Evolutionary conservation across 2,888 invertebrate species (phyloP).

Genomic region (Tetheella fluctuosa): DNA sequence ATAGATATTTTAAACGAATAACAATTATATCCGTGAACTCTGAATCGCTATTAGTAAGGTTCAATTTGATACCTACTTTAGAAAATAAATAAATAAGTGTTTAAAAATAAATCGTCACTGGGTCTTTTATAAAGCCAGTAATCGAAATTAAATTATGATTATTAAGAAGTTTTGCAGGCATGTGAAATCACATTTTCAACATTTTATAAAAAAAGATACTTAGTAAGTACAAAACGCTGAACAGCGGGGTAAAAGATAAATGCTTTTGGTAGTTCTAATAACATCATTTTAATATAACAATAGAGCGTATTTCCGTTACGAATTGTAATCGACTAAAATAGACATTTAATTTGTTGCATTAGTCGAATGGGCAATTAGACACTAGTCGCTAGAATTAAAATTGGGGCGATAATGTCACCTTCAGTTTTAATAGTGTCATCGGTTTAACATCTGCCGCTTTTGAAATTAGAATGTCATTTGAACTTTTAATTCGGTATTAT

Average conservation of each 20-base stretch:
- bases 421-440: constrained; percentile 16
- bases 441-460: constrained; percentile 18
- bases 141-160: constrained; percentile 25
- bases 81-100: constrained; percentile 16
- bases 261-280: background rate
- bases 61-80: constrained; percentile 24
- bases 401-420: constrained; percentile 40
- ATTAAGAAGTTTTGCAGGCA: background rate
- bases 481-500: constrained; percentile 17
- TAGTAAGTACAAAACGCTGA: background rate
- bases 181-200: background rate
- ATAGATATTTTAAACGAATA: constrained; percentile 49
- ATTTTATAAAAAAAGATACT: background rate
- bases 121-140: constrained; percentile 30
- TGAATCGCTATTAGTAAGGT: constrained; percentile 29
- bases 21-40: constrained; percentile 30
- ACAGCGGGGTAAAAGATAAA: background rate
- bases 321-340: constrained; percentile 35
- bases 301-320: constrained; percentile 39
- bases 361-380: constrained; percentile 54
- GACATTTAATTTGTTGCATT: constrained; percentile 54
- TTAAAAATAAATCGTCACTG: constrained; percentile 38
- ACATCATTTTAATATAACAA: constrained; percentile 25
- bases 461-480: constrained; percentile 11
- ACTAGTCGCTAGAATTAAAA: constrained; percentile 43